Evolutionary conservation across 2,888 invertebrate genomes (phyloP).

Genomic region (Caenorhabditis zanzibari): DNA sequence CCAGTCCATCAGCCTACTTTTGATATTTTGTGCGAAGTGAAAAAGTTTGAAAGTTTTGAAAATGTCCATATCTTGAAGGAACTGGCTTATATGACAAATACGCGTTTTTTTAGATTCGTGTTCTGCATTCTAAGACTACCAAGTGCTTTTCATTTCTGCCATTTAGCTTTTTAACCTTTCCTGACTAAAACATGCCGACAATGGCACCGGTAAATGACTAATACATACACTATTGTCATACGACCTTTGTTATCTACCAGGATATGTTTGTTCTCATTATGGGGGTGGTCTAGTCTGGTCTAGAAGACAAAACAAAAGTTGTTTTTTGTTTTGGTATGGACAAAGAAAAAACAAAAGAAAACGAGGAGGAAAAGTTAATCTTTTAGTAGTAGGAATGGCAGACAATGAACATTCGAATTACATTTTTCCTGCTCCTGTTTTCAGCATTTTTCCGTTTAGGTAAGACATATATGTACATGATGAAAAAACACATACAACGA

Average conservation of each 20-base stretch:
- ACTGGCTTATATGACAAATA: no score
- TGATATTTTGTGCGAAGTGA: constrained; percentile 20
- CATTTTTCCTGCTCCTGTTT: not conserved
- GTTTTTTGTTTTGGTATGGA: not conserved
- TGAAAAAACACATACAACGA: not conserved
- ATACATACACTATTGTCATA: constrained; percentile 5
- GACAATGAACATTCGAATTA: constrained; percentile 3
- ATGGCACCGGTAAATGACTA: constrained; percentile 14
- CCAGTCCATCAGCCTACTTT: constrained; percentile 45
- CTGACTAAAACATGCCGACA: constrained; percentile 11
- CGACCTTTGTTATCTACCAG: constrained; percentile 11
- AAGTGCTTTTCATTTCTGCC: no score
- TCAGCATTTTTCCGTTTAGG: not conserved
- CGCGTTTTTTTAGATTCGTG: no score
- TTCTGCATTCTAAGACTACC: no score
- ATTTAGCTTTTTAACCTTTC: constrained; percentile 27
- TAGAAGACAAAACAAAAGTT: constrained; percentile 1
- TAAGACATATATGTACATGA: not conserved
- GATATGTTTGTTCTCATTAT: constrained; percentile 1
- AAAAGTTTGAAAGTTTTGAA: constrained; percentile 1
- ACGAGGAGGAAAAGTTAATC: not conserved
- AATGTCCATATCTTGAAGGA: constrained; percentile 11
- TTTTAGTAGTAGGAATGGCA: constrained; percentile 5
- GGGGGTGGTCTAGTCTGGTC: not conserved
- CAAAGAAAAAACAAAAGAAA: not conserved